Percentiles rank a stretch among this genome's conserved stretches.
Conservation (phyloP, 2,113 vertebrate genomes). For the Rousettus leschenaultii region DNA sequence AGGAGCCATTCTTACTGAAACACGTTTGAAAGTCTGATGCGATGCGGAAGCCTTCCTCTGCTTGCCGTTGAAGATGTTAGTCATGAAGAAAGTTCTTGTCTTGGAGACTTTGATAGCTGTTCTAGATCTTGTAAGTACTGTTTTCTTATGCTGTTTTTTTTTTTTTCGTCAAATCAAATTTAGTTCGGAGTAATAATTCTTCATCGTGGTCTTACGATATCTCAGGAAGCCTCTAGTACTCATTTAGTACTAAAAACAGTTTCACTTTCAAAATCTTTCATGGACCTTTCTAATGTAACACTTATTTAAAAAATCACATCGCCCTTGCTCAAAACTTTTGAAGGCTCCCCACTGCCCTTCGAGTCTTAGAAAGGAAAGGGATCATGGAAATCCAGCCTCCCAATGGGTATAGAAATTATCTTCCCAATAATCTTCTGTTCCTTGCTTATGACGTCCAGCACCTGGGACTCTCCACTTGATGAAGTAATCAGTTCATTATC, state of each 20-base stretch:
- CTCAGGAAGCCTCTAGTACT: background rate
- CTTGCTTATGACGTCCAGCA: background rate
- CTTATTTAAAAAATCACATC: background rate
- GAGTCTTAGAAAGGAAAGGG: background rate
- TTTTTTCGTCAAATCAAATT: constrained; percentile 38
- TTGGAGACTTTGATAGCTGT: constrained; percentile 29
- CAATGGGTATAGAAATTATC: background rate
- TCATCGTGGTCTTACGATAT: background rate
- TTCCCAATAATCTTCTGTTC: background rate
- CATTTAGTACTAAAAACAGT: background rate
- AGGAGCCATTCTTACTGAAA: background rate
- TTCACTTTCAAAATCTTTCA: background rate
- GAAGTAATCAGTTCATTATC: background rate
- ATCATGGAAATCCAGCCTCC: background rate
- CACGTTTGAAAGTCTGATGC: background rate
- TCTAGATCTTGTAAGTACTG: background rate
- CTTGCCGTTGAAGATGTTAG: constrained; percentile 21
- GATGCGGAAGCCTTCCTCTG: background rate
- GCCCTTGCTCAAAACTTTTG: background rate
- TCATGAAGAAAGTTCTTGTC: constrained; percentile 16
- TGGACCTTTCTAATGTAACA: background rate
- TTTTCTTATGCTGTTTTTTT: background rate
- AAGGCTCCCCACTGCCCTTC: background rate
- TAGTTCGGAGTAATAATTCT: background rate
- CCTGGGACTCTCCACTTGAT: background rate